Percentiles rank a stretch among this genome's conserved stretches.
Evolutionary conservation across 2,113 vertebrate species (phyloP).

Genomic region (Cyprinodon variegatus): DNA sequence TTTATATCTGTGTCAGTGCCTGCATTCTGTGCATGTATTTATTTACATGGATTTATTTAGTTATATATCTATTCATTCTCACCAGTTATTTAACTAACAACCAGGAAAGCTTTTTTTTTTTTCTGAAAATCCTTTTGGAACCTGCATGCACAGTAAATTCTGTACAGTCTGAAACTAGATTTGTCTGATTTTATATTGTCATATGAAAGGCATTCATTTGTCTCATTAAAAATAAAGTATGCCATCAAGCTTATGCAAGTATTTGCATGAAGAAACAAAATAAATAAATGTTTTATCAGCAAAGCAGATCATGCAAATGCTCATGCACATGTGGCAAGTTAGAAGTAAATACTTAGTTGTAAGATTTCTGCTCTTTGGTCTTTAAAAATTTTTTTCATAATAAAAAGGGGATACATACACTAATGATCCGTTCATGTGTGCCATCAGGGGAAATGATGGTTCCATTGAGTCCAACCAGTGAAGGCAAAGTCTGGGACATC

Average conservation of each 20-base stretch:
- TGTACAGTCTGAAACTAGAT: neutral
- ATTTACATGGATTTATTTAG: slow-evolving; percentile 32
- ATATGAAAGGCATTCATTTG: neutral
- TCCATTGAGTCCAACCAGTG: slow-evolving; percentile 89
- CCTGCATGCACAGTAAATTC: neutral
- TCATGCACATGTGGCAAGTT: neutral
- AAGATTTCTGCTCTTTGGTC: neutral
- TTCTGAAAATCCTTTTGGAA: slow-evolving; percentile 6
- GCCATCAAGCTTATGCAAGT: slow-evolving; percentile 6
- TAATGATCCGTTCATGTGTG: slow-evolving; percentile 77
- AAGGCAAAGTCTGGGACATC: slow-evolving; percentile 96
- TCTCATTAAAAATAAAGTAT: neutral
- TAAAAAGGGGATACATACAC: slow-evolving; percentile 67
- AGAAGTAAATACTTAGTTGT: neutral
- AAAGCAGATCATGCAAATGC: neutral
- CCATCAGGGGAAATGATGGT: slow-evolving; percentile 75
- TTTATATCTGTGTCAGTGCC: slow-evolving; percentile 12
- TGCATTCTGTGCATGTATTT: slow-evolving; percentile 11
- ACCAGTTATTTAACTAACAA: slow-evolving; percentile 17
- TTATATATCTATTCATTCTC: neutral
- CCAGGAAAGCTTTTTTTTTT: neutral
- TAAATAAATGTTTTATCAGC: neutral
- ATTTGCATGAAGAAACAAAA: slow-evolving; percentile 4
- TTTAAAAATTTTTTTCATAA: neutral
- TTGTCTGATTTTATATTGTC: neutral